phyloP scores from a whole-genome alignment of 2,113 vertebrate genomes.

The Cygnus atratus region DNA sequence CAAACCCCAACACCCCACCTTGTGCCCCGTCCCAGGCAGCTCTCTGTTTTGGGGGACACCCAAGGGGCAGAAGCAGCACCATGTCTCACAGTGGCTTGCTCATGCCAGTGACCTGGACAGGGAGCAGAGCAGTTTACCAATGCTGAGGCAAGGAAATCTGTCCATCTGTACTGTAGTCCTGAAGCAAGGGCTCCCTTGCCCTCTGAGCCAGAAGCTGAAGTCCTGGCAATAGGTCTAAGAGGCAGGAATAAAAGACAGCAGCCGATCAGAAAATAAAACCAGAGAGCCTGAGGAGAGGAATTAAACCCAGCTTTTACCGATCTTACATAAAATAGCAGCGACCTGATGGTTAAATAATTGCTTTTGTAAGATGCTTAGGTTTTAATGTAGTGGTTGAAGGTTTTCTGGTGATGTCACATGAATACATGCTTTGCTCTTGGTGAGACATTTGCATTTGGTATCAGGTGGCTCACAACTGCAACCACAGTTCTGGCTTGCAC shows the following conservation, averaged over 20 bases:
- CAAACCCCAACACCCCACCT: neutral
- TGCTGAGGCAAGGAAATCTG: neutral
- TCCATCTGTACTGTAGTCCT: neutral
- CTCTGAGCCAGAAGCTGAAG: neutral
- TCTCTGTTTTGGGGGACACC: neutral
- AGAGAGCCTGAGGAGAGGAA: neutral
- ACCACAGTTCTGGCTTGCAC: accelerated
- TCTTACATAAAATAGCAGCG: neutral
- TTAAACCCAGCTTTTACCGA: neutral
- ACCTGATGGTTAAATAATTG: neutral
- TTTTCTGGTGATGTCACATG: neutral
- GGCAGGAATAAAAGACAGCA: neutral
- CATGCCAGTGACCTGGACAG: neutral
- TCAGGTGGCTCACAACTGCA: neutral
- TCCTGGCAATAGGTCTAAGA: neutral
- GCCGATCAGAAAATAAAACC: slow-evolving; percentile 17
- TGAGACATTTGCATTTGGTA: neutral
- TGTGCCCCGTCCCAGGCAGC: neutral
- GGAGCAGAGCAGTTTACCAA: neutral
- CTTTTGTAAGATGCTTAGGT: neutral
- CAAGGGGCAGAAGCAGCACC: neutral
- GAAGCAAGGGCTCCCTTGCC: neutral
- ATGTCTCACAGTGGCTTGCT: neutral
- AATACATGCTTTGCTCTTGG: neutral
- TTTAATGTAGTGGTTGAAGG: neutral